Percentiles rank a stretch among this genome's conserved stretches.
These are phyloP conservation scores for Bombus superbus DNA, from an alignment of 1,140 invertebrate species.

Conservation along the genomic window DNA sequence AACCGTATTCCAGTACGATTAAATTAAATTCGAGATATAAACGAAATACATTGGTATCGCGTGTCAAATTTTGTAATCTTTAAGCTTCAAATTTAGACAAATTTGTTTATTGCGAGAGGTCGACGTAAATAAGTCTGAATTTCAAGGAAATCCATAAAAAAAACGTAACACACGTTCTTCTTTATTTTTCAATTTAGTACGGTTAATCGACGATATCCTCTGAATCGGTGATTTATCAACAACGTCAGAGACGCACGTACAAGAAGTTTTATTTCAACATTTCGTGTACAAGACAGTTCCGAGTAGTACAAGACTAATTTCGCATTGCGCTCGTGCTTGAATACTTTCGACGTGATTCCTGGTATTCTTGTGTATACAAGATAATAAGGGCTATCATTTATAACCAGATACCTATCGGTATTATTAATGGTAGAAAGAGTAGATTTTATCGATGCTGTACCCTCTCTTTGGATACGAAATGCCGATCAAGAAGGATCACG, in stretches of 20 bases:
- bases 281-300: neutral
- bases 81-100: too few species aligned
- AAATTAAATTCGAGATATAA: too few species aligned
- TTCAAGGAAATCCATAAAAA: neutral
- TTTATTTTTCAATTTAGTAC: too few species aligned
- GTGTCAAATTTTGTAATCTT: too few species aligned
- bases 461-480: neutral
- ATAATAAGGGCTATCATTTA: constrained; percentile 5
- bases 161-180: neutral
- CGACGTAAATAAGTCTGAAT: neutral
- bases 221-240: too few species aligned
- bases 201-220: too few species aligned
- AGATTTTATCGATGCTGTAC: constrained; percentile 1
- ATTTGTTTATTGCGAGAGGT: too few species aligned
- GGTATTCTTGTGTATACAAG: neutral
- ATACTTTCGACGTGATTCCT: neutral
- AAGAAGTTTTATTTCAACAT: constrained; percentile 11
- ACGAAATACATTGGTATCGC: too few species aligned
- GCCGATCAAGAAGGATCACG: neutral
- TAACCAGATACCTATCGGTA: neutral
- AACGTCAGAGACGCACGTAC: neutral
- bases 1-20: neutral
- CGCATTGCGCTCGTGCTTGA: neutral
- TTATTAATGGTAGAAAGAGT: constrained; percentile 20
- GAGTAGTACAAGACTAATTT: constrained; percentile 17